These are phyloP conservation scores for Tenrec ecaudatus DNA, from an alignment of 2,113 vertebrate genomes.

Conservation along the genomic window DNA sequence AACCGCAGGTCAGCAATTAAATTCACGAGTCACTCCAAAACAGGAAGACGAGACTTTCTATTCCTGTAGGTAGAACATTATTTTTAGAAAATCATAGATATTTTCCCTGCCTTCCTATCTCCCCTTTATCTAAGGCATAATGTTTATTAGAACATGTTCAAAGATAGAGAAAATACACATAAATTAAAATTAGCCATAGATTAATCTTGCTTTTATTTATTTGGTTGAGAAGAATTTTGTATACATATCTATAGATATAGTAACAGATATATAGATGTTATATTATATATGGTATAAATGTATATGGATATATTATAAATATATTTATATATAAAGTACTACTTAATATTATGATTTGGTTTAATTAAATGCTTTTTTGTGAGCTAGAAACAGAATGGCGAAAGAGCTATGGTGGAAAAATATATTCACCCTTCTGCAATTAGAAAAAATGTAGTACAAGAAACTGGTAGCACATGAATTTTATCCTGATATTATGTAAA, in stretches of 20 bases:
- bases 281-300: no score
- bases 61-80: no score
- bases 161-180: background rate
- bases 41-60: no score
- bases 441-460: background rate
- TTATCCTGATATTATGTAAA: background rate
- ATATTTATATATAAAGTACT: background rate
- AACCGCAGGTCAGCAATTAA: no score
- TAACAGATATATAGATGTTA: no score
- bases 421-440: background rate
- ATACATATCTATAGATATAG: no score
- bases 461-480: background rate
- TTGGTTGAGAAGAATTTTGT: background rate
- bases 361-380: background rate
- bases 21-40: no score
- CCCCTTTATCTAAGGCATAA: background rate
- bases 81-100: background rate
- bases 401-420: background rate
- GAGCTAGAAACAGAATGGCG: conserved; percentile 8
- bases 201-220: background rate
- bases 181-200: background rate
- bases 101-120: background rate
- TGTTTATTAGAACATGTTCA: background rate
- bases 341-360: background rate
- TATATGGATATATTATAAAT: no score